These are phyloP conservation scores for Trigoniulus corallinus DNA, from an alignment of 1,140 invertebrate species.

Conservation along the genomic window DNA sequence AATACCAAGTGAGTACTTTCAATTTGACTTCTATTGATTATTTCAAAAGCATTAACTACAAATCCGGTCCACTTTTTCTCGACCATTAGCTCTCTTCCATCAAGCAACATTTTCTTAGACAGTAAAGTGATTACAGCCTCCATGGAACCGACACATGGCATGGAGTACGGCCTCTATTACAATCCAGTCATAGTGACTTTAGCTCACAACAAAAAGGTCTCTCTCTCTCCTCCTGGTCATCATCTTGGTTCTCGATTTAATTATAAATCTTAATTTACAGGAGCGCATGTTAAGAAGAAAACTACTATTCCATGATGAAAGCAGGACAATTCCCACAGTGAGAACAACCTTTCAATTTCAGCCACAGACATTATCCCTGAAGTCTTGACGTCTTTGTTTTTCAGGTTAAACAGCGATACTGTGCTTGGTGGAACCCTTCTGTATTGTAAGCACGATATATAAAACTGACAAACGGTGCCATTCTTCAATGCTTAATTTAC, in stretches of 20 bases:
- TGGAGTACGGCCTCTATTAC: not conserved
- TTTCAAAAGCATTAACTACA: not conserved
- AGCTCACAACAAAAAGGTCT: conserved; percentile 1
- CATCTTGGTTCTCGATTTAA: not conserved
- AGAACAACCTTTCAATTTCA: not conserved
- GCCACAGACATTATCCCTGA: not conserved
- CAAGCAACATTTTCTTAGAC: not conserved
- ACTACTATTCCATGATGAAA: conserved; percentile 2
- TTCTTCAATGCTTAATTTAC: too few relatives aligned
- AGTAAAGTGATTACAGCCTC: not conserved
- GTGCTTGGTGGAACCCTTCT: conserved; percentile 14
- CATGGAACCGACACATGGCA: not conserved
- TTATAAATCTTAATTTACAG: not conserved
- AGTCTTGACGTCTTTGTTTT: not conserved
- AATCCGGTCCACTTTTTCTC: too few relatives aligned
- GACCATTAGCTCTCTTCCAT: not conserved
- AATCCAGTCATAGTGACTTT: conserved; percentile 2
- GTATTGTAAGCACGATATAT: too few relatives aligned
- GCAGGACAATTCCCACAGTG: conserved; percentile 2
- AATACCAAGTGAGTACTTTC: not conserved
- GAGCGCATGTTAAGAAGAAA: not conserved
- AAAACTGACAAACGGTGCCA: too few relatives aligned
- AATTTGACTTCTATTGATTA: not conserved
- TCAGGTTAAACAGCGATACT: conserved; percentile 14
- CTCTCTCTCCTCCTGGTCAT: not conserved